Percentiles rank a stretch among this genome's conserved stretches.
Conservation (phyloP, 2,888 invertebrate species). For the Leptinotarsa rubiginosa region DNA sequence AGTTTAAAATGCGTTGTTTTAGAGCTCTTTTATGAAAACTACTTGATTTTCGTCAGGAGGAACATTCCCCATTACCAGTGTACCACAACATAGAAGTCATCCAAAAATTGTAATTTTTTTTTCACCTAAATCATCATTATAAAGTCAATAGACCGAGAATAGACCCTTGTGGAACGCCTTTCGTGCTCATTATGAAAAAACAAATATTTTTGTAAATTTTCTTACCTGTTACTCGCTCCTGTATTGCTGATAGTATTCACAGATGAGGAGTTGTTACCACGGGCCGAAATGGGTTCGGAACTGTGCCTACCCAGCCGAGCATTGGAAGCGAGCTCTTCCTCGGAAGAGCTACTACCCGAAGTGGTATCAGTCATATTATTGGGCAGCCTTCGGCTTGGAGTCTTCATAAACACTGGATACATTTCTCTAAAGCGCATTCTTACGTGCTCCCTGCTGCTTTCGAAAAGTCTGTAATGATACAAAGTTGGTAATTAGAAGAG, state of each 20-base stretch:
- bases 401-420: slow-evolving; percentile 55
- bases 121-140: too few species aligned
- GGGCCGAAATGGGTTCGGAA: slow-evolving; percentile 12
- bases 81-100: too few species aligned
- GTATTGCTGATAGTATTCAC: slow-evolving; percentile 3
- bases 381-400: slow-evolving; percentile 46
- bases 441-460: slow-evolving; percentile 54
- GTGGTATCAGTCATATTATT: slow-evolving; percentile 54
- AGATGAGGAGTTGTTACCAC: not conserved
- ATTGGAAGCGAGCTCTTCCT: slow-evolving; percentile 30
- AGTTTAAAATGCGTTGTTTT: too few species aligned
- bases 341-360: slow-evolving; percentile 59
- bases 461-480: slow-evolving; percentile 50
- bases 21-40: too few species aligned
- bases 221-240: slow-evolving; percentile 7
- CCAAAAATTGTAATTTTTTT: too few species aligned
- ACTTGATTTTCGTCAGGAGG: too few species aligned
- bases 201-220: not conserved
- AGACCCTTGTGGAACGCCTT: too few species aligned
- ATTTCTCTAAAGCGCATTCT: slow-evolving; percentile 52
- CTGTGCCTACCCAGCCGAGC: slow-evolving; percentile 30
- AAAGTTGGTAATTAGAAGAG: not conserved
- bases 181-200: too few species aligned
- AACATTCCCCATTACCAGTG: too few species aligned
- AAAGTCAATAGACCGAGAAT: too few species aligned